A percentile compares a stretch with the other conserved stretches of the same genome.
These are phyloP conservation scores for Galaxias olidus DNA, from an alignment of 2,797 vertebrate species.

Conservation along the genomic window DNA sequence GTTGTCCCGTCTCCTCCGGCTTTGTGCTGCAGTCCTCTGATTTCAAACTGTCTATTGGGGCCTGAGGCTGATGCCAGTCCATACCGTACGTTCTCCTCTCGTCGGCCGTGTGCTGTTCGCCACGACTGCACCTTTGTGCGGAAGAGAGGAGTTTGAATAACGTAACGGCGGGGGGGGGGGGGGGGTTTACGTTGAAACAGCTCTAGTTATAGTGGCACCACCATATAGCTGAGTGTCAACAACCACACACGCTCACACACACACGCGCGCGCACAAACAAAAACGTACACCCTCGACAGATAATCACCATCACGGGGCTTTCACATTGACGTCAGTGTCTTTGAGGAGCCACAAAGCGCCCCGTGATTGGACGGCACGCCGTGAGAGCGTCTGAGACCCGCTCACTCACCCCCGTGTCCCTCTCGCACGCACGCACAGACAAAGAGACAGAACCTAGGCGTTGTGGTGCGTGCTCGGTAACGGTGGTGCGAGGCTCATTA, in stretches of 20 bases:
- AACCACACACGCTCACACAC: constrained; percentile 5
- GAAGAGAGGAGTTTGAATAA: constrained; percentile 49
- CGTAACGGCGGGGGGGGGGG: constrained; percentile 33
- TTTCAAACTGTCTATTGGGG: too few relatives aligned
- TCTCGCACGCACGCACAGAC: not conserved
- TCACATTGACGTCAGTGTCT: constrained; percentile 49
- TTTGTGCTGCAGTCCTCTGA: too few relatives aligned
- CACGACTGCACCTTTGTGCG: constrained; percentile 38
- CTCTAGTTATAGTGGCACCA: constrained; percentile 50
- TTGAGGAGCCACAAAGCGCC: constrained; percentile 24
- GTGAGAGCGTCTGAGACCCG: not conserved
- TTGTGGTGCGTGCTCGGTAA: constrained; percentile 30
- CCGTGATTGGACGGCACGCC: not conserved
- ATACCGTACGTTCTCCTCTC: constrained; percentile 37
- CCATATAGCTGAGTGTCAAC: constrained; percentile 6
- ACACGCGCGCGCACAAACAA: constrained; percentile 26
- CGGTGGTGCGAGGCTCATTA: constrained; percentile 45
- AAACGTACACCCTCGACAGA: not conserved
- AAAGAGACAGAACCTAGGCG: not conserved
- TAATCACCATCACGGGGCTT: not conserved
- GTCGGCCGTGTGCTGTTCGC: constrained; percentile 44
- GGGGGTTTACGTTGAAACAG: constrained; percentile 30
- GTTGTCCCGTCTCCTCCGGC: too few relatives aligned
- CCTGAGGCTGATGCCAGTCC: constrained; percentile 7
- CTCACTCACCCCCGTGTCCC: not conserved